A percentile compares a stretch with the other conserved stretches of the same genome.
Evolutionary conservation across 2,888 invertebrate genomes (phyloP).

Genomic region (Sarcophaga carnaria): DNA sequence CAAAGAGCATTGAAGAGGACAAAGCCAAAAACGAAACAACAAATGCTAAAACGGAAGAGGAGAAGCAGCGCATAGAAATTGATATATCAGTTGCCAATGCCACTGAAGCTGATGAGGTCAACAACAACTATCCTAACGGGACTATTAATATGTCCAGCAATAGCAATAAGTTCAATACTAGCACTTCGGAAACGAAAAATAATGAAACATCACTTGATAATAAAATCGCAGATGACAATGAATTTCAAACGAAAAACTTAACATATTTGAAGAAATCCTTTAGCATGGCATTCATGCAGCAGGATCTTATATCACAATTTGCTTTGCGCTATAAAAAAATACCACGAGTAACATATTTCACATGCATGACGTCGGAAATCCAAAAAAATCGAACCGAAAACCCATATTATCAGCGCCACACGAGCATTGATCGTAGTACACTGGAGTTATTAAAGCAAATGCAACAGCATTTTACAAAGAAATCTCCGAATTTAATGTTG

Average conservation of each 20-base stretch:
- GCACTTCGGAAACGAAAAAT: slow-evolving; percentile 37
- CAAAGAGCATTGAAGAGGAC: slow-evolving; percentile 15
- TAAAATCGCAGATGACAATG: background rate
- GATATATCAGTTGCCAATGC: background rate
- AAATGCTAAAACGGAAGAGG: background rate
- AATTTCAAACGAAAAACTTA: background rate
- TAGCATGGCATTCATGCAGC: slow-evolving; percentile 68
- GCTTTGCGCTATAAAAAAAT: slow-evolving; percentile 77
- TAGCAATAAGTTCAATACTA: slow-evolving; percentile 3
- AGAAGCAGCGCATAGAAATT: background rate
- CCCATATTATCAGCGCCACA: slow-evolving; percentile 65
- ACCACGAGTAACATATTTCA: slow-evolving; percentile 78
- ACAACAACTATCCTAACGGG: background rate
- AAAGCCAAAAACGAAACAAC: background rate
- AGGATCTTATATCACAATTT: slow-evolving; percentile 77
- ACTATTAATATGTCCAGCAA: background rate
- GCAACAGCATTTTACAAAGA: background rate
- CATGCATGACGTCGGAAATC: slow-evolving; percentile 72
- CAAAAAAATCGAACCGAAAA: slow-evolving; percentile 60
- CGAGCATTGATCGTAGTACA: slow-evolving; percentile 53
- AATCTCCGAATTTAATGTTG: slow-evolving; percentile 71
- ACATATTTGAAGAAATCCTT: background rate
- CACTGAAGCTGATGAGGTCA: background rate
- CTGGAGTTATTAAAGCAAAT: slow-evolving; percentile 57
- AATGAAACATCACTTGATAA: slow-evolving; percentile 32